A percentile compares a stretch with the other conserved stretches of the same genome.
Conservation (phyloP, 1,140 invertebrate genomes). For the Drosophila parabipectinata region DNA sequence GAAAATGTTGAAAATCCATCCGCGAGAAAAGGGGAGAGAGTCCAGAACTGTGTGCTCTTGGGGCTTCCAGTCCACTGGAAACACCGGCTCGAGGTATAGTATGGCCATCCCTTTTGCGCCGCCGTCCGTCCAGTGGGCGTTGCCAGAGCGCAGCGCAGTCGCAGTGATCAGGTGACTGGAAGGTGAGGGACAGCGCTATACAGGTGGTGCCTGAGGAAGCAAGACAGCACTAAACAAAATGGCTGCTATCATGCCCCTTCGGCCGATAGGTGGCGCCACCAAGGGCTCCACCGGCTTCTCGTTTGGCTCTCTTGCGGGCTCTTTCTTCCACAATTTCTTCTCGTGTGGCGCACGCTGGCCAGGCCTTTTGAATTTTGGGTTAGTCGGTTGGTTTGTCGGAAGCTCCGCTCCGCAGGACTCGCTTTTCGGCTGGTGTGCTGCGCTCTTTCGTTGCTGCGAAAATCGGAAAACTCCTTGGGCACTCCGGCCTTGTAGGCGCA, state of each 20-base stretch:
- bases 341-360: constrained; percentile 76
- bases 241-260: constrained; percentile 77
- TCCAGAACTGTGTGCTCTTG: constrained; percentile 8
- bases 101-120: constrained; percentile 49
- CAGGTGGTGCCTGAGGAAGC: background rate
- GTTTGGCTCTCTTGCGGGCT: constrained; percentile 32
- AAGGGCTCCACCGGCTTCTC: constrained; percentile 34
- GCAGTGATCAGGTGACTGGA: constrained; percentile 71
- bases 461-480: constrained; percentile 30
- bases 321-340: background rate
- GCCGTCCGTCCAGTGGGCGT: constrained; percentile 59
- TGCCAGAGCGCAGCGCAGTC: constrained; percentile 63
- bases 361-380: constrained; percentile 75
- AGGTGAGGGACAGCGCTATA: constrained; percentile 52
- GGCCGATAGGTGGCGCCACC: constrained; percentile 76
- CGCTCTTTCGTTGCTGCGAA: constrained; percentile 12
- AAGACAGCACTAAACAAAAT: constrained; percentile 78
- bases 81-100: constrained; percentile 21
- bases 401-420: constrained; percentile 41
- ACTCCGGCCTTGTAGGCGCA: constrained; percentile 71
- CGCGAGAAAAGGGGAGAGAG: constrained; percentile 15
- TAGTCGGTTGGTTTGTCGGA: constrained; percentile 72
- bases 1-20: constrained; percentile 47
- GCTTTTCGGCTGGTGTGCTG: constrained; percentile 10
- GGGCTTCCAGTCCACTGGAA: constrained; percentile 48